These are phyloP conservation scores for Ophonus ardosiacus DNA, from an alignment of 2,888 invertebrate genomes.

Conservation along the genomic window DNA sequence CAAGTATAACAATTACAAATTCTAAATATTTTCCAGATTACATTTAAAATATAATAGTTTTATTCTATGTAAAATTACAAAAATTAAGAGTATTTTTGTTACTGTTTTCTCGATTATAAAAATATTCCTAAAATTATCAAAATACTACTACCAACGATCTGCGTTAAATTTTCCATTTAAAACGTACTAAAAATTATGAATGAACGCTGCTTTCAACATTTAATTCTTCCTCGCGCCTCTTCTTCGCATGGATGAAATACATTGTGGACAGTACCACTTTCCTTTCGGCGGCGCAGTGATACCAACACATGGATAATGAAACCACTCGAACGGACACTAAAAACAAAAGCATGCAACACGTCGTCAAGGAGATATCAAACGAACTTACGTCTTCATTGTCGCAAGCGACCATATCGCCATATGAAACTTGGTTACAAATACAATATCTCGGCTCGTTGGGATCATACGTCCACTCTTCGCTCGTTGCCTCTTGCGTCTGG, in stretches of 20 bases:
- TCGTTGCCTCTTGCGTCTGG: conserved; percentile 79
- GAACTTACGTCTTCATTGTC: conserved; percentile 95
- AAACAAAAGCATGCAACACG: conserved; percentile 67
- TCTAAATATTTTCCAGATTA: background rate
- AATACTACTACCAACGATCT: conserved; percentile 23
- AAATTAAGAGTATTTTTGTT: conserved; percentile 1
- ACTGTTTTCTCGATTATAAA: background rate
- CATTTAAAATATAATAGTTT: conserved; percentile 15
- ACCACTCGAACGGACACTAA: conserved; percentile 99
- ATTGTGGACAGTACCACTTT: conserved; percentile 99
- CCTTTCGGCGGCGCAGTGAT: conserved; percentile 97
- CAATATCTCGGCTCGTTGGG: conserved; percentile 98
- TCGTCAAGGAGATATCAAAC: background rate
- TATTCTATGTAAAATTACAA: conserved; percentile 12
- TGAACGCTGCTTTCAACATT: conserved; percentile 23
- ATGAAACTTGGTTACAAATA: conserved; percentile 97
- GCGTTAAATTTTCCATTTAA: conserved; percentile 15
- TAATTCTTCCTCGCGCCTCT: conserved; percentile 89
- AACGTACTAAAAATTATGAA: conserved; percentile 23
- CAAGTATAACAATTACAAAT: background rate
- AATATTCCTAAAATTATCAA: conserved; percentile 39
- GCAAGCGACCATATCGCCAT: conserved; percentile 99
- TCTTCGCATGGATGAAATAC: conserved; percentile 91
- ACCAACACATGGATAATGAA: conserved; percentile 98
- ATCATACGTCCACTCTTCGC: conserved; percentile 94